Evolutionary conservation across 2,888 invertebrate genomes (phyloP).

Genomic region (Ectropis crepuscularia): DNA sequence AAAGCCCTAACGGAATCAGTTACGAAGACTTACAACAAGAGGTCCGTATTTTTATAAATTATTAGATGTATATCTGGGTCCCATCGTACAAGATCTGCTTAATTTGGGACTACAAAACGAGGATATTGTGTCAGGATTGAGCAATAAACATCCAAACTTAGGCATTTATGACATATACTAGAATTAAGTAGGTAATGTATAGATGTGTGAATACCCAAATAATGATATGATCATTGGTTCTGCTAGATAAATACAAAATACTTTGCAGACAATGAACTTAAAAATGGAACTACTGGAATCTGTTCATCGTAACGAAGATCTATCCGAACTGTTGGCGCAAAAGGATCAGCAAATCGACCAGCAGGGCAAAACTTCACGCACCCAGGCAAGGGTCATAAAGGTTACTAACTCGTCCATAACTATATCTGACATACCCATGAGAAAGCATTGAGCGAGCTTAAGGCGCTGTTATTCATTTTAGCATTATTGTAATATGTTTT

Average conservation of each 20-base stretch:
- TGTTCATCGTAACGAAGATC: constrained; percentile 74
- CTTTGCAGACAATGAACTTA: constrained; percentile 70
- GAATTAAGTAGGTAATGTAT: no score
- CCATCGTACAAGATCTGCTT: no score
- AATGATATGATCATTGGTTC: no score
- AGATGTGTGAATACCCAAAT: no score
- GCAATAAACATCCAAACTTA: no score
- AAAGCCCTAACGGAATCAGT: constrained; percentile 59
- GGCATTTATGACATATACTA: no score
- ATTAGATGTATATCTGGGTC: not conserved
- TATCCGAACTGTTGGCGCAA: constrained; percentile 77
- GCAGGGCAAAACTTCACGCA: constrained; percentile 84
- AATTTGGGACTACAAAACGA: no score
- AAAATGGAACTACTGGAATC: constrained; percentile 75
- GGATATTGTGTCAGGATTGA: no score
- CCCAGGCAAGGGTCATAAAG: constrained; percentile 86
- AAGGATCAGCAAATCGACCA: constrained; percentile 85
- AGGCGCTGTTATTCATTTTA: not conserved
- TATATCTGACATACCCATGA: not conserved
- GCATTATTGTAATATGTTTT: not conserved
- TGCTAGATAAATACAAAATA: not conserved
- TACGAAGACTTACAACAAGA: constrained; percentile 75
- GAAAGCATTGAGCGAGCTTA: constrained; percentile 1
- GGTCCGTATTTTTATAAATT: constrained; percentile 48
- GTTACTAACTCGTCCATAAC: constrained; percentile 57